Percentiles rank a stretch among this genome's conserved stretches.
These are phyloP conservation scores for Laupala kohalensis DNA, from an alignment of 1,140 invertebrate genomes.

Conservation along the genomic window DNA sequence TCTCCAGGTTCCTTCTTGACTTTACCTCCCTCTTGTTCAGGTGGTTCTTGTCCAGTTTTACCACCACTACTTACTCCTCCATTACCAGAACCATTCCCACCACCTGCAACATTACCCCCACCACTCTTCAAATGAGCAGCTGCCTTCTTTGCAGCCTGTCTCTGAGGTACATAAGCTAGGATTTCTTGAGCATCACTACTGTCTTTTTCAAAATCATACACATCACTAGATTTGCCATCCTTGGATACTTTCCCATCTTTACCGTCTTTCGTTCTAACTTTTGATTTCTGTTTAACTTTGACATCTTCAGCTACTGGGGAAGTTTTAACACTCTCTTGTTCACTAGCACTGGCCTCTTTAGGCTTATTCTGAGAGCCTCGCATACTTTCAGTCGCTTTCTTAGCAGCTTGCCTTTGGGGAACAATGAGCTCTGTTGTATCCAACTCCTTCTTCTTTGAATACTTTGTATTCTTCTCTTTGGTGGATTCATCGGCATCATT, in stretches of 20 bases:
- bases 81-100: too few species aligned
- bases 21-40: conserved; percentile 22
- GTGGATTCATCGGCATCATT: conserved; percentile 22
- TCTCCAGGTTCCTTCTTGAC: conserved; percentile 28
- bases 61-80: too few species aligned
- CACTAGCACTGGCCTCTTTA: conserved; percentile 15
- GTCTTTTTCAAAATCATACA: conserved; percentile 49
- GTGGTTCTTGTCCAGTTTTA: conserved; percentile 33
- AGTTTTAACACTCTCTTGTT: conserved; percentile 22
- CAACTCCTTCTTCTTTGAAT: conserved; percentile 44
- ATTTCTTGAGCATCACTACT: conserved; percentile 46
- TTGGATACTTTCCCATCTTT: conserved; percentile 14
- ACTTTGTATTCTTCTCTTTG: conserved; percentile 42
- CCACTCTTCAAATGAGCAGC: conserved; percentile 78
- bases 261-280: conserved; percentile 13
- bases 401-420: conserved; percentile 80
- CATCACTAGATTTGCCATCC: conserved; percentile 24
- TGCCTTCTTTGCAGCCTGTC: conserved; percentile 81
- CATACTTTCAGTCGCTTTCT: conserved; percentile 80
- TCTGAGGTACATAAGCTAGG: conserved; percentile 71
- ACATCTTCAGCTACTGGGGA: conserved; percentile 15
- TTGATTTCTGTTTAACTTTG: conserved; percentile 19
- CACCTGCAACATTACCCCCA: conserved; percentile 35
- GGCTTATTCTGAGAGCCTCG: conserved; percentile 26
- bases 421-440: conserved; percentile 68